Evolutionary conservation across 2,113 vertebrate species (phyloP).

Genomic region (Sitta europaea): DNA sequence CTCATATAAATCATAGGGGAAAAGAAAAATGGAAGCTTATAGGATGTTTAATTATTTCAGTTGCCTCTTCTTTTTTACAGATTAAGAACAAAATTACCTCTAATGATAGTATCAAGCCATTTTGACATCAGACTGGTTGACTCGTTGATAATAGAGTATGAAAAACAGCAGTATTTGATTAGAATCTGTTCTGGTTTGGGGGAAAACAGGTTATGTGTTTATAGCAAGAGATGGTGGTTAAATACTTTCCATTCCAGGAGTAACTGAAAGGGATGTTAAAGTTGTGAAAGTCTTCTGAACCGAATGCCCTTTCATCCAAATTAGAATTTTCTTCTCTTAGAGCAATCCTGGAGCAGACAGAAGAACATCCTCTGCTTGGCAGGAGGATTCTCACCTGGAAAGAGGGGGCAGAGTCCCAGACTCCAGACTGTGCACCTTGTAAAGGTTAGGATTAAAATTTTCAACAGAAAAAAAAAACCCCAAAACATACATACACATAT

Average conservation of each 20-base stretch:
- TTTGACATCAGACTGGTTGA: neutral
- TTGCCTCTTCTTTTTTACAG: neutral
- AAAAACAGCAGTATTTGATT: neutral
- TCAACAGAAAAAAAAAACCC: neutral
- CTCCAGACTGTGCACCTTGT: rapidly evolving
- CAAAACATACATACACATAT: neutral
- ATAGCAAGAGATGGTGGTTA: neutral
- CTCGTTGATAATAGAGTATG: neutral
- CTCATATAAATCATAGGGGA: neutral
- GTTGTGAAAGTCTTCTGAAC: neutral
- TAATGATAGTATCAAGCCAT: neutral
- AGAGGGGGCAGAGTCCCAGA: neutral
- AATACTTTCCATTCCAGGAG: constrained; percentile 11
- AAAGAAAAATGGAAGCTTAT: neutral
- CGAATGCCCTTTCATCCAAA: neutral
- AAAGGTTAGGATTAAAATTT: neutral
- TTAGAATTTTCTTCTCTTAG: neutral
- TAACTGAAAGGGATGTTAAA: neutral
- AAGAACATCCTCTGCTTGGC: neutral
- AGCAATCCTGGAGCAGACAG: neutral
- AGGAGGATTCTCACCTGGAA: neutral
- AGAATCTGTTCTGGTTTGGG: constrained; percentile 2
- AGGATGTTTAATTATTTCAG: neutral
- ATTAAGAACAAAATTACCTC: neutral
- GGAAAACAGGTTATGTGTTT: neutral